These are phyloP conservation scores for Eretmochelys imbricata DNA, from an alignment of 2,113 vertebrate species.

Conservation along the genomic window DNA sequence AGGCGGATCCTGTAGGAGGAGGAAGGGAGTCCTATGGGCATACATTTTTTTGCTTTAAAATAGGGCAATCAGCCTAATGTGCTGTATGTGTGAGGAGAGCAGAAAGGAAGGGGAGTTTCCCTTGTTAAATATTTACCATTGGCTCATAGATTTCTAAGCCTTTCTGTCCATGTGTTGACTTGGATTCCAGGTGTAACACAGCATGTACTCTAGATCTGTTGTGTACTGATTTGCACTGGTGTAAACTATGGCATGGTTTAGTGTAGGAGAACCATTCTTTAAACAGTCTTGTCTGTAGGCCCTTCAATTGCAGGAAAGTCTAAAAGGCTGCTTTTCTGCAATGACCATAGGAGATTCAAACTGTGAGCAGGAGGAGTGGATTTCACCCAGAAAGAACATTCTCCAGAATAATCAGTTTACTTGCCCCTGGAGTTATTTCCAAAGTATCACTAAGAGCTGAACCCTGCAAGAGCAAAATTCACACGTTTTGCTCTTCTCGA, in stretches of 20 bases:
- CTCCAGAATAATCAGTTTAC: neutral
- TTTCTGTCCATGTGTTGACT: neutral
- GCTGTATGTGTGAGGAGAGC: neutral
- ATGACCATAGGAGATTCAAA: neutral
- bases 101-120: neutral
- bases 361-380: neutral
- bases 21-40: neutral
- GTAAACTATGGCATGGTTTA: rapidly evolving
- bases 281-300: neutral
- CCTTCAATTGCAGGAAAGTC: neutral
- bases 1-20: neutral
- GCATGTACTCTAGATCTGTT: neutral
- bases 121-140: neutral
- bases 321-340: neutral
- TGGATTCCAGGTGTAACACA: neutral
- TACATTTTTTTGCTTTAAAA: neutral
- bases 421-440: rapidly evolving
- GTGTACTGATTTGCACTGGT: neutral
- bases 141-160: neutral
- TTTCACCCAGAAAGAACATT: neutral
- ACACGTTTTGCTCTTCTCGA: rapidly evolving
- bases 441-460: rapidly evolving
- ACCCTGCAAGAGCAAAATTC: rapidly evolving
- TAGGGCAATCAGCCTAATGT: neutral
- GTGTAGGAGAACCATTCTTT: neutral